Base-by-base conservation (phyloP, 1,140 invertebrate genomes). In the Probaryconus sp. region DNA sequence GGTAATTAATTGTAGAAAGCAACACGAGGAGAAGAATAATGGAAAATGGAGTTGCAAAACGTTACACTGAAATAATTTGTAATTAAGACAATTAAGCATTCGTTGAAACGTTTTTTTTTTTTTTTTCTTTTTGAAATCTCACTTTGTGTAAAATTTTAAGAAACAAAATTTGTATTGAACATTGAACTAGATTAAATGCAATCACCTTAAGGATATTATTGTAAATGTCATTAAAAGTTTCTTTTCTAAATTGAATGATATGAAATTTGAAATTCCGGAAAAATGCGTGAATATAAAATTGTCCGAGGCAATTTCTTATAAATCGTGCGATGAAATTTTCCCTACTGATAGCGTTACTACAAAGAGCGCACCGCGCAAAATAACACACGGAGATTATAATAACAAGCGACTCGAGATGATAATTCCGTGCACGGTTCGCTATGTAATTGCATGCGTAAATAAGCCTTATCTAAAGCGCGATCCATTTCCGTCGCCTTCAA, bases 381-480 rank as follows among this genome's bases (percentile, higher is more conserved):
- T 61, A 63, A 50, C 33, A 64, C 50, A 14, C 18, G n/a, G 60
- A 56, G 51, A 56, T 58, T 51, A 60, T 72, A 64, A 58, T 58
- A 56, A 31, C 30, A 63, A 67, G 58, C 50, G 47, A 48, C 37
- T 55, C 63, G 35, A 33, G 65, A 55, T 70, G 74, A 79, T 80
- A 81, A 82, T 80, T 77, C 61, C 28, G 38, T 35, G 63, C 69
- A 65, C 77, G 53, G 53, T 63, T 75, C 65, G 80, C 78, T 76
- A 76, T 72, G 81, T 83, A 84, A 85, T 86, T 83, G 73, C 80
- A 85, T 84, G 79, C 78, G 71, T 74, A 85, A 86, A 85, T 80
- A 78, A 74, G 61, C 58, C 69, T 81, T 84, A 86, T 85, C 83
- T 76, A 30, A 68, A 38, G 53, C 81, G 68, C 80, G 77, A 84